Conservation (phyloP, 1,140 invertebrate genomes). For the Whitmania pigra region DNA sequence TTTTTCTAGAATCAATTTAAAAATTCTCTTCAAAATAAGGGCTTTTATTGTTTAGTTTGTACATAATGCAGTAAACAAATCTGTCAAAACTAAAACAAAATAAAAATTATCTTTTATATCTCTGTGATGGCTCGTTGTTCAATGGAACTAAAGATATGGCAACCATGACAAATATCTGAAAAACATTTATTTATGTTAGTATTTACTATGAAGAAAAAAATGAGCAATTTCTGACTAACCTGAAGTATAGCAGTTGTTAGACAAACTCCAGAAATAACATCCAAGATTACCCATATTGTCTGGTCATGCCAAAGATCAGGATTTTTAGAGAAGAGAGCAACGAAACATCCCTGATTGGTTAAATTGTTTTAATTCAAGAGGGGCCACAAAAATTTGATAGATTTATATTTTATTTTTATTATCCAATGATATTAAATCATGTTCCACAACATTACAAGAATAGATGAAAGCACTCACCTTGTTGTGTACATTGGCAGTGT, state of each 20-base stretch:
- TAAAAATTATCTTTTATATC: too few species aligned
- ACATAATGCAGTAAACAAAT: too few species aligned
- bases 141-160: not conserved
- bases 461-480: slow-evolving; percentile 1
- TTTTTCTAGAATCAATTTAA: too few species aligned
- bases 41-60: too few species aligned
- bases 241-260: slow-evolving; percentile 3
- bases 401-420: too few species aligned
- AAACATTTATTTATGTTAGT: not conserved
- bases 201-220: too few species aligned
- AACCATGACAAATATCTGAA: not conserved
- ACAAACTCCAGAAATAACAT: slow-evolving; percentile 4
- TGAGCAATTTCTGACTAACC: not conserved
- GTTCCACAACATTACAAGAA: not conserved
- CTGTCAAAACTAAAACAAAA: too few species aligned
- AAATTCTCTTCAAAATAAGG: too few species aligned
- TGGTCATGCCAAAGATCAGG: slow-evolving; percentile 17
- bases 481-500: slow-evolving; percentile 20
- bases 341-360: slow-evolving; percentile 15
- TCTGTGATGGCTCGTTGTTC: too few species aligned
- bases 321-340: slow-evolving; percentile 7
- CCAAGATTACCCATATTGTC: not conserved
- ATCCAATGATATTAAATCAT: too few species aligned
- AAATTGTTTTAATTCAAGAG: not conserved
- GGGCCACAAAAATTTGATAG: too few species aligned